Conservation (phyloP, 2,888 invertebrate genomes). For the Petrolisthes cinctipes region DNA sequence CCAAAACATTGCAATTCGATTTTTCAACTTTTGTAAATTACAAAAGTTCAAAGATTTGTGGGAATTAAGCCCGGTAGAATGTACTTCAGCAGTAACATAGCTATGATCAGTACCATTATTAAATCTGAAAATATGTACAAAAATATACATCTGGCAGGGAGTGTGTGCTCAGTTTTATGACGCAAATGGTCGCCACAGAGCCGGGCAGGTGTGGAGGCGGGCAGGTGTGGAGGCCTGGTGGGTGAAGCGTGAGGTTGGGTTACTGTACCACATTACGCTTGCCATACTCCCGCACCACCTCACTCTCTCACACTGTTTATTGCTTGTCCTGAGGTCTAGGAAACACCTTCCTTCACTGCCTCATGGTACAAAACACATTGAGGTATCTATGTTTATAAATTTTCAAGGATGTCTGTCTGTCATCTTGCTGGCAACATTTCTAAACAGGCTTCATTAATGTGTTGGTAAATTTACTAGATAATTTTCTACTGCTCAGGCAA, state of each 20-base stretch:
- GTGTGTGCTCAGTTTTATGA: slow-evolving; percentile 55
- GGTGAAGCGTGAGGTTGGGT: slow-evolving; percentile 8
- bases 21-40: slow-evolving; percentile 53
- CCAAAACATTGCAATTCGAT: slow-evolving; percentile 45
- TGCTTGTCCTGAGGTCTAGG: slow-evolving; percentile 38
- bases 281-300: neutral
- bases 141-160: slow-evolving; percentile 62
- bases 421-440: neutral
- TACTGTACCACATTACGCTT: slow-evolving; percentile 16
- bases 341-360: slow-evolving; percentile 15
- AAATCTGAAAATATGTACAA: slow-evolving; percentile 60
- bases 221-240: slow-evolving; percentile 30
- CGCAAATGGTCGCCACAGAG: slow-evolving; percentile 32
- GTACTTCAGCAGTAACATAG: slow-evolving; percentile 49
- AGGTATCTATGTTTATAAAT: slow-evolving; percentile 17
- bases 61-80: slow-evolving; percentile 59
- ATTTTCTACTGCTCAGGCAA: slow-evolving; percentile 19
- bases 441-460: neutral
- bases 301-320: slow-evolving; percentile 7
- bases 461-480: neutral
- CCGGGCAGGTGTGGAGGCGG: too few relatives aligned
- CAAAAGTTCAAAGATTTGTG: slow-evolving; percentile 48
- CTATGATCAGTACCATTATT: slow-evolving; percentile 56
- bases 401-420: neutral
- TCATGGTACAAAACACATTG: slow-evolving; percentile 7